Evolutionary conservation across 2,113 vertebrate genomes (phyloP), one percentile per base, ranked within the genome.

Genomic region (Acanthochromis polyacanthus): DNA sequence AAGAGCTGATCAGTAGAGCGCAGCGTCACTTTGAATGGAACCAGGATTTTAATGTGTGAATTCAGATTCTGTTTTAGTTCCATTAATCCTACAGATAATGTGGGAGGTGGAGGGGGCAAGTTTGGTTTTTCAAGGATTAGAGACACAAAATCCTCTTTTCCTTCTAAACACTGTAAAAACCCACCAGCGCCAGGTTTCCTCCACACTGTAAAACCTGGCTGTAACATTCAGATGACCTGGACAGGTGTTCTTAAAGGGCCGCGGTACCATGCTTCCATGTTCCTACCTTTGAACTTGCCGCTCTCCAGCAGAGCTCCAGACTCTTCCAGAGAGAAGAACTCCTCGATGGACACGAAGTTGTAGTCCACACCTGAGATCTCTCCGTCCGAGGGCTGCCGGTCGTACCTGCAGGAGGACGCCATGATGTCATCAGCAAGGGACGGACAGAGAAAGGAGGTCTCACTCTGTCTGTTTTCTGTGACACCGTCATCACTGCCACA

Each of bases 271-370:
- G 15, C 5, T 55, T 10, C 4, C 0, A 50, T 9, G 40, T 32
- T 9, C 48, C 51, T 43, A 95, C 94, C 94, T 86, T 95, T 93
- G 69, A 95, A 95, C 79, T 94, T 95, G 68, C 94, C 94, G 15
- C 93, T 95, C 81, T 95, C 94, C 83, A 95, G 84, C 73, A 95
- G 91, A 10, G 93, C 93, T 16, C 94, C 94, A 0, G 93, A 93
- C 80, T 94, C 93, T 76, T 95, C 94, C 82, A 95, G 71, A 50
- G 93, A 93, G 79, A 94, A 94, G 65, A 95, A 95, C 77, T 95
- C 94, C 74, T 94, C 89, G 15, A 95, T 89, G 43, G 92, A 92
- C 25, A 95, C 93, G 55, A 95, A 95, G 91, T 95, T 94, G 83
- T 95, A 95, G 79, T 95, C 94, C 14, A 94, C 93, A 10, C 94